Percentiles rank a stretch among this genome's conserved stretches.
Evolutionary conservation across 2,113 vertebrate genomes (phyloP).

Genomic region (Esox niger): DNA sequence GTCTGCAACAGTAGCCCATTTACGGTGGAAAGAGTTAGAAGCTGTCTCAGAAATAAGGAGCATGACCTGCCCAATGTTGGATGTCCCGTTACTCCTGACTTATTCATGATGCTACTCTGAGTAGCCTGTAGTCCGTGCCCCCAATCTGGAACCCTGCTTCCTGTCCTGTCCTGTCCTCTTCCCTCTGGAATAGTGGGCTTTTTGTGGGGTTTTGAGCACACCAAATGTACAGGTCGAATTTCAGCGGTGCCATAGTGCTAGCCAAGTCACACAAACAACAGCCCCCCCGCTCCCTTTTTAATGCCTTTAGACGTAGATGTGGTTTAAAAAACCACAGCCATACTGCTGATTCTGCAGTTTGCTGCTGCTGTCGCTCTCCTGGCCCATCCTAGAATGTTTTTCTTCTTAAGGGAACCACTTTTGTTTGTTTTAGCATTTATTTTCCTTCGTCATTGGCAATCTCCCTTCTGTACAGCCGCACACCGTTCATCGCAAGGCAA

Average conservation of each 20-base stretch:
- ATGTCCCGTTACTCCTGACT: not conserved
- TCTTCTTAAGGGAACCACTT: not conserved
- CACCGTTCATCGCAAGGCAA: not conserved
- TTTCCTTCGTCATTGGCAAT: not conserved
- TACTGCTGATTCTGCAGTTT: conserved; percentile 29
- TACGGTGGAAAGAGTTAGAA: conserved; percentile 22
- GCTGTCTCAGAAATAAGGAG: conserved; percentile 5
- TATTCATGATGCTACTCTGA: not conserved
- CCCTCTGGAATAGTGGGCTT: conserved; percentile 14
- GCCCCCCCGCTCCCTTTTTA: not conserved
- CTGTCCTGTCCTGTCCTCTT: not conserved
- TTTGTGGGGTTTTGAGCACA: conserved; percentile 15
- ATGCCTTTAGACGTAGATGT: conserved; percentile 19
- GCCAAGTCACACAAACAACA: conserved; percentile 21
- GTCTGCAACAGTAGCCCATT: conserved; percentile 39
- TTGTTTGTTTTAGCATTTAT: not conserved
- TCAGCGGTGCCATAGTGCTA: conserved; percentile 10
- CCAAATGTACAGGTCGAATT: conserved; percentile 25
- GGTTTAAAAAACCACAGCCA: conserved; percentile 23
- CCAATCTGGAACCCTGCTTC: conserved; percentile 15
- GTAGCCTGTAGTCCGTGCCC: not conserved
- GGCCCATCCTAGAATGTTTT: conserved; percentile 4
- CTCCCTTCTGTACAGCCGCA: not conserved
- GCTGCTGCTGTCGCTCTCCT: conserved; percentile 3
- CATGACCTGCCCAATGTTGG: conserved; percentile 17